phyloP scores from a whole-genome alignment of 2,888 invertebrate genomes.

The Callyntrura guangdongensis region DNA sequence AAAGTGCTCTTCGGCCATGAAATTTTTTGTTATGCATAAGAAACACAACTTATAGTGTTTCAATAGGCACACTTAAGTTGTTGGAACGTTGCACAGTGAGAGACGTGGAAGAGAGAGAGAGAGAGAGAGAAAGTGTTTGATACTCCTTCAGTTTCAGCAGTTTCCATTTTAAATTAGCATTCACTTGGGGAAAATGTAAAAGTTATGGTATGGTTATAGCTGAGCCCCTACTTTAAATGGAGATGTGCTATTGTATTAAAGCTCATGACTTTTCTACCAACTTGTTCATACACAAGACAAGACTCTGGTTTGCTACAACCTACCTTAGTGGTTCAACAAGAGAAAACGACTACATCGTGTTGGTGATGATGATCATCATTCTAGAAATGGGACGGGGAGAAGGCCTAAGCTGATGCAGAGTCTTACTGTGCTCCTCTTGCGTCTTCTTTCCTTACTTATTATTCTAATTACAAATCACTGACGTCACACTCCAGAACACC shows the following conservation, averaged over 20 bases:
- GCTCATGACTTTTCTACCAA: neutral
- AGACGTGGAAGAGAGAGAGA: neutral
- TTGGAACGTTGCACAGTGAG: too few species aligned
- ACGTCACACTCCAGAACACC: too few species aligned
- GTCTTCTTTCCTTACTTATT: slow-evolving; percentile 1
- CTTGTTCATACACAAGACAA: neutral
- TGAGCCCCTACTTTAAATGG: neutral
- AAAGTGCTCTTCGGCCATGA: slow-evolving; percentile 18
- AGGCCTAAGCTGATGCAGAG: too few species aligned
- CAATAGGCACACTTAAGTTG: neutral
- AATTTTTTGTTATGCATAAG: slow-evolving; percentile 18
- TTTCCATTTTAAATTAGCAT: slow-evolving; percentile 61
- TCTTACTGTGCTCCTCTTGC: neutral
- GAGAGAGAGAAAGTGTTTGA: slow-evolving; percentile 27
- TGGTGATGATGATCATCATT: neutral
- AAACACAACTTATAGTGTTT: neutral
- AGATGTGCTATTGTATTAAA: neutral
- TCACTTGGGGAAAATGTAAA: slow-evolving; percentile 40
- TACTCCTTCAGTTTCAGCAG: slow-evolving; percentile 13
- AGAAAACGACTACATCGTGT: neutral
- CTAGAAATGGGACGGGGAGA: neutral
- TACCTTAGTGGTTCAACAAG: neutral
- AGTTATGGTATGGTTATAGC: slow-evolving; percentile 34
- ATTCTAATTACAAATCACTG: neutral
- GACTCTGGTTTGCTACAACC: neutral